Conservation (phyloP, 2,797 vertebrate genomes). For the Sandelia bainsii region DNA sequence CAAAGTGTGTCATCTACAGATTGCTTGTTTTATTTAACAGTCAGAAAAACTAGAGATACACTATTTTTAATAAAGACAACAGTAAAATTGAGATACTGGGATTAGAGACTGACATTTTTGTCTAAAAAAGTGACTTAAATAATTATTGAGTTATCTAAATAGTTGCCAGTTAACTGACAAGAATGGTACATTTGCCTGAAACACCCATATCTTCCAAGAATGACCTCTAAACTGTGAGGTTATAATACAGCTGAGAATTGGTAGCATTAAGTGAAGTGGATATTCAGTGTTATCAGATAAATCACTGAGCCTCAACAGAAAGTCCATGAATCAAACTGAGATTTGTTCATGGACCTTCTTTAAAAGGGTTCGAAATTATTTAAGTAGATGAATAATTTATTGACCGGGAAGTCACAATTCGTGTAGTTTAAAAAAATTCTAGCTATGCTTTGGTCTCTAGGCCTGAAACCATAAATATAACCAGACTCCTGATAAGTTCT, state of each 20-base stretch:
- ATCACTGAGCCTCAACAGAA: slow-evolving; percentile 16
- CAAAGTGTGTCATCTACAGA: neutral
- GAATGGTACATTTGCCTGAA: neutral
- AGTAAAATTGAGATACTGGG: neutral
- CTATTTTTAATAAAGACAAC: neutral
- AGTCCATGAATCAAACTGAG: slow-evolving; percentile 26
- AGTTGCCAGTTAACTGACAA: too few species aligned
- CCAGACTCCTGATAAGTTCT: slow-evolving; percentile 54
- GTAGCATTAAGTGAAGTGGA: slow-evolving; percentile 25
- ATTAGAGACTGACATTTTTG: neutral
- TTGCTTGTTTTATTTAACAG: neutral
- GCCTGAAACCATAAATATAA: slow-evolving; percentile 48
- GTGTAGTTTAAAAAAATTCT: slow-evolving; percentile 27
- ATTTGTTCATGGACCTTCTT: slow-evolving; percentile 27
- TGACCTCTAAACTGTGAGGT: neutral
- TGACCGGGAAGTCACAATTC: slow-evolving; percentile 37
- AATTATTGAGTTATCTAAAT: neutral
- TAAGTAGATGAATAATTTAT: slow-evolving; percentile 52
- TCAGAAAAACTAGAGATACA: neutral
- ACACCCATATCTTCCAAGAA: neutral
- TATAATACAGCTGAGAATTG: slow-evolving; percentile 17
- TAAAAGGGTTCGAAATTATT: slow-evolving; percentile 49
- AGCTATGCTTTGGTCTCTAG: slow-evolving; percentile 24
- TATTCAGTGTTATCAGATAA: slow-evolving; percentile 42
- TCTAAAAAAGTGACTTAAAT: neutral